Evolutionary conservation across 2,113 vertebrate species (phyloP).

Genomic region (Addax nasomaculatus): DNA sequence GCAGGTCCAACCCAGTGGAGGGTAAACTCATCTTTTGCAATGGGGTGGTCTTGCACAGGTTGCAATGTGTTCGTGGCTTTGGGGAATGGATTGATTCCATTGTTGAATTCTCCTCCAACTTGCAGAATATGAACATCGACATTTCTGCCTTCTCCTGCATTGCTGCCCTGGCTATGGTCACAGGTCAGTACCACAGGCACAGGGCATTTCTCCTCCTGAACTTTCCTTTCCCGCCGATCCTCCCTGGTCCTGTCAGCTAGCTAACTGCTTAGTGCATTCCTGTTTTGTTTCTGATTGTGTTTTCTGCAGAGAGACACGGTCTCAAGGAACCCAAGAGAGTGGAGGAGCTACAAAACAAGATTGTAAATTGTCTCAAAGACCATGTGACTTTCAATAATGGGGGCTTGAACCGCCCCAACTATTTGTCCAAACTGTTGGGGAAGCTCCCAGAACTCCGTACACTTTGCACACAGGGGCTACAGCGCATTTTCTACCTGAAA

Average conservation of each 20-base stretch:
- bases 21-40: slow-evolving; percentile 99
- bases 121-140: slow-evolving; percentile 98
- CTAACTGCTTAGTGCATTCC: slow-evolving; percentile 53
- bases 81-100: slow-evolving; percentile 99
- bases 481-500: slow-evolving; percentile 99
- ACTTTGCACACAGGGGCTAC: slow-evolving; percentile 98
- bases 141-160: slow-evolving; percentile 99
- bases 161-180: slow-evolving; percentile 98
- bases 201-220: not conserved
- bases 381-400: slow-evolving; percentile 98
- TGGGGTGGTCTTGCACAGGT: slow-evolving; percentile 96
- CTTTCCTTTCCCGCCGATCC: not conserved
- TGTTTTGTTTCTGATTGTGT: slow-evolving; percentile 61
- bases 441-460: slow-evolving; percentile 99
- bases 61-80: slow-evolving; percentile 98
- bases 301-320: slow-evolving; percentile 90
- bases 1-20: slow-evolving; percentile 98
- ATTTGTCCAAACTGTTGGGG: slow-evolving; percentile 98
- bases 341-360: slow-evolving; percentile 99
- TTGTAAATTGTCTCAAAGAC: slow-evolving; percentile 99
- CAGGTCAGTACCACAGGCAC: slow-evolving; percentile 86
- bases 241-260: not conserved
- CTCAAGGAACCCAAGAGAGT: slow-evolving; percentile 98
- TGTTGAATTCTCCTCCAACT: slow-evolving; percentile 97
- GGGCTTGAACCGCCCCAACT: slow-evolving; percentile 95